A percentile compares a stretch with the other conserved stretches of the same genome.
These are phyloP conservation scores for Protomyctophum bolini DNA, from an alignment of 2,113 vertebrate genomes.

Conservation along the genomic window DNA sequence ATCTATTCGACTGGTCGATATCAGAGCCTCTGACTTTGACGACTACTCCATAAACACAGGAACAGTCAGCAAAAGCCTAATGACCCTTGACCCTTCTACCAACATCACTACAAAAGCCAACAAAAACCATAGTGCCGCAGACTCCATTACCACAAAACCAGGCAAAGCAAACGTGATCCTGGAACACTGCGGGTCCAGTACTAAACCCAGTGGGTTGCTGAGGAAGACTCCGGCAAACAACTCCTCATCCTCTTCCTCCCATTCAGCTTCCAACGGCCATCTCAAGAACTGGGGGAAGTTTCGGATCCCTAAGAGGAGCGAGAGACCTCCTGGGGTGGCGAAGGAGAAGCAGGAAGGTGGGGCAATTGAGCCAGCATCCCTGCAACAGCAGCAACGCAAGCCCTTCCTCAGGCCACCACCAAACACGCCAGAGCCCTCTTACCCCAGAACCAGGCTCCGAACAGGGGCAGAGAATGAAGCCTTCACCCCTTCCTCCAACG, in stretches of 20 bases:
- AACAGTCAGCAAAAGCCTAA: conserved; percentile 10
- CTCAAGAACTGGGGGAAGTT: conserved; percentile 94
- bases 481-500: conserved; percentile 72
- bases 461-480: conserved; percentile 81
- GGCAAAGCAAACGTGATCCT: too few relatives aligned
- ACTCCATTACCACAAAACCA: conserved; percentile 44
- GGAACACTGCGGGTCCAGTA: conserved; percentile 16
- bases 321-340: conserved; percentile 74
- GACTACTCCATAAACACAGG: conserved; percentile 35
- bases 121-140: conserved; percentile 1
- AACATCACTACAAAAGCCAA: conserved; percentile 25
- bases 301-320: conserved; percentile 92
- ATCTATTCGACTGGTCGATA: conserved; percentile 67
- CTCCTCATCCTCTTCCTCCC: conserved; percentile 81
- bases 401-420: conserved; percentile 57
- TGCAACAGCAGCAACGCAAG: conserved; percentile 49
- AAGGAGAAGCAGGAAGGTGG: conserved; percentile 13
- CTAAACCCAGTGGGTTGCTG: conserved; percentile 81
- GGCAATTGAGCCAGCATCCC: conserved; percentile 57
- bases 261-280: conserved; percentile 71
- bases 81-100: neutral
- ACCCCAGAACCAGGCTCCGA: conserved; percentile 78
- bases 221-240: conserved; percentile 73
- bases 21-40: conserved; percentile 50
- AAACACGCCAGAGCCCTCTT: conserved; percentile 45